Evolutionary conservation across 2,113 vertebrate genomes (phyloP).

Genomic region (Corvus cornix): DNA sequence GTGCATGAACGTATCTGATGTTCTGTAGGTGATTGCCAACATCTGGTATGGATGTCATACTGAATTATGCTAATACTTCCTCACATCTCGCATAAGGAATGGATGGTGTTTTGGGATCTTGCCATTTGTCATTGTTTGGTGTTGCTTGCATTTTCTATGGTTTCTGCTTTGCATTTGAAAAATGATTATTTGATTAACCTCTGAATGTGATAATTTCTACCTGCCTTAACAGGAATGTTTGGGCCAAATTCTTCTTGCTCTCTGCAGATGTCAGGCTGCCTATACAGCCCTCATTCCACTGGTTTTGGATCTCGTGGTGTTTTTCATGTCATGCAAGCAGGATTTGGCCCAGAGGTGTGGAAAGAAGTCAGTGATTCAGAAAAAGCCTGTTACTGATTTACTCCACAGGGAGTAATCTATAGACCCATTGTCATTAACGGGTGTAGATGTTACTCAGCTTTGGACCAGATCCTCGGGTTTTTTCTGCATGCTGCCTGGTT

Average conservation of each 20-base stretch:
- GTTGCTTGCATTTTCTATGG: conserved; percentile 59
- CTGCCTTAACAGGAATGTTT: conserved; percentile 3
- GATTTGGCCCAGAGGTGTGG: conserved; percentile 25
- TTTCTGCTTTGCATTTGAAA: conserved; percentile 39
- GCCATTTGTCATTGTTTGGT: conserved; percentile 64
- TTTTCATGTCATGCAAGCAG: background rate
- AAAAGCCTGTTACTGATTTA: background rate
- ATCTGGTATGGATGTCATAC: conserved; percentile 58
- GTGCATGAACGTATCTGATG: background rate
- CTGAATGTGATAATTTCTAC: conserved; percentile 32
- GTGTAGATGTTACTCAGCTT: background rate
- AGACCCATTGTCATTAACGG: background rate
- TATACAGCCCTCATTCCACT: background rate
- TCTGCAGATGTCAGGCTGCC: background rate
- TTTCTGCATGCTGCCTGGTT: conserved; percentile 42
- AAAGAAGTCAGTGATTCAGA: conserved; percentile 22
- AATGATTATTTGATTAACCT: conserved; percentile 13
- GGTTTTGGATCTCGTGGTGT: background rate
- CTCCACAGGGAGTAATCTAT: background rate
- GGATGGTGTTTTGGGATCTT: conserved; percentile 23
- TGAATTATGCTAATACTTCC: conserved; percentile 28
- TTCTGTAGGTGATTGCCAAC: conserved; percentile 67
- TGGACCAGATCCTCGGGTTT: background rate
- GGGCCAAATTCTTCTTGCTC: conserved; percentile 58
- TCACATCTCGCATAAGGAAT: conserved; percentile 14